Evolutionary conservation across 2,113 vertebrate species (phyloP).

Genomic region (Phalacrocorax aristotelis): DNA sequence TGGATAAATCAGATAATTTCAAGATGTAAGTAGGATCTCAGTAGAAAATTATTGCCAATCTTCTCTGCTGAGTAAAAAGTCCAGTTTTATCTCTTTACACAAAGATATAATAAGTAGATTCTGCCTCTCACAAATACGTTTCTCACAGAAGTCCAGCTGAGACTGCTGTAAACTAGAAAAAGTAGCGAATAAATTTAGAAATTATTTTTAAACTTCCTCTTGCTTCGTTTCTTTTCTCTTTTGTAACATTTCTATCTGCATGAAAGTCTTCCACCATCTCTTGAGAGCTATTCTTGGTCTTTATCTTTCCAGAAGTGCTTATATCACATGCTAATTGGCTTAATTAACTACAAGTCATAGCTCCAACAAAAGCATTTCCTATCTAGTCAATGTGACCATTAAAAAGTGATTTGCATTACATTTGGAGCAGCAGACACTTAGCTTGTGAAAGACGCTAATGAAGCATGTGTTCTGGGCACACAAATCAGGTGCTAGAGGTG

Average conservation of each 20-base stretch:
- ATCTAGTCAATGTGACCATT: conserved; percentile 65
- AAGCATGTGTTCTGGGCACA: conserved; percentile 44
- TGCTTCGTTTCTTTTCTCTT: not conserved
- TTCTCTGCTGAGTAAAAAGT: not conserved
- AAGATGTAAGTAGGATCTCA: not conserved
- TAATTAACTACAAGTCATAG: conserved; percentile 66
- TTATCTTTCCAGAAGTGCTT: conserved; percentile 49
- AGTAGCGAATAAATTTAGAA: not conserved
- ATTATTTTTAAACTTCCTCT: conserved; percentile 11
- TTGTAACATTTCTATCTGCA: not conserved
- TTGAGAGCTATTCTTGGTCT: conserved; percentile 19
- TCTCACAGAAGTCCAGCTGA: not conserved
- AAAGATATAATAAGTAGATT: not conserved
- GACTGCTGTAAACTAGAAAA: not conserved
- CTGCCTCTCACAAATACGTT: not conserved
- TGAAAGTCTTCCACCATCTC: conserved; percentile 3
- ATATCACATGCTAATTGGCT: conserved; percentile 67
- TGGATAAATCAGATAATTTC: not conserved
- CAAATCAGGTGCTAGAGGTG: conserved; percentile 56
- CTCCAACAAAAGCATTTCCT: conserved; percentile 63
- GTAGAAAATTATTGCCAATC: not conserved
- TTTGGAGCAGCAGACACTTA: conserved; percentile 43
- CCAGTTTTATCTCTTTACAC: not conserved
- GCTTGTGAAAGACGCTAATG: conserved; percentile 59
- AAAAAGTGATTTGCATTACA: conserved; percentile 70